phyloP scores from a whole-genome alignment of 2,113 vertebrate species.

The Myiozetetes cayanensis region DNA sequence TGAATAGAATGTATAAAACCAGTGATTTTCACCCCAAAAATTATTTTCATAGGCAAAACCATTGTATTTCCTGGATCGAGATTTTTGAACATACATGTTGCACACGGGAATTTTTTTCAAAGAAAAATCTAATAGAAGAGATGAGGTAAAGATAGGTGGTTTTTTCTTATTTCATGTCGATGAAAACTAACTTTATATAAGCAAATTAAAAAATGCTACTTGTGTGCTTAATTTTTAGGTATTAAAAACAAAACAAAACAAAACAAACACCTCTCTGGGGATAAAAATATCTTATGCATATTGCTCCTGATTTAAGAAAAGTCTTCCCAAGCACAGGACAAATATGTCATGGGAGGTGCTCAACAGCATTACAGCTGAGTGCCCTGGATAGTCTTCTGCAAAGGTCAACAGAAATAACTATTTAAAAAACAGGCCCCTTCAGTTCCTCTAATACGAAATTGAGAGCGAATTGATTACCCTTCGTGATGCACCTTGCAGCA shows the following conservation, averaged over 20 bases:
- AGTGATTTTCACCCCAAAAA: background rate
- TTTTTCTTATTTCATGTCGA: background rate
- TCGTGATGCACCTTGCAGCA: background rate
- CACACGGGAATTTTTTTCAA: background rate
- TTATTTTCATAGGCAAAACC: background rate
- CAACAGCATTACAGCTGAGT: background rate
- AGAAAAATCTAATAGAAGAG: background rate
- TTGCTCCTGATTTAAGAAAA: background rate
- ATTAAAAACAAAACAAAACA: background rate
- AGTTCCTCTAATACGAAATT: background rate
- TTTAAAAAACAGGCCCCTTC: background rate
- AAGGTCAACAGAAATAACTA: background rate
- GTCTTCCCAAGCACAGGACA: background rate
- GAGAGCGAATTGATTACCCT: background rate
- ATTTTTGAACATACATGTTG: background rate
- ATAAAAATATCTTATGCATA: background rate
- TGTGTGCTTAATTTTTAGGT: background rate
- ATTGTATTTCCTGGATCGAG: background rate
- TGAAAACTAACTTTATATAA: background rate
- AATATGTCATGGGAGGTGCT: background rate
- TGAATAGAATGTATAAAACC: background rate
- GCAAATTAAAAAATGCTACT: background rate
- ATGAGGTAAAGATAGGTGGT: background rate
- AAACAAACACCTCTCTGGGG: background rate
- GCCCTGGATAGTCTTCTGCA: background rate